These are phyloP conservation scores for Dromaius novaehollandiae DNA, from an alignment of 2,113 vertebrate species.

Conservation along the genomic window DNA sequence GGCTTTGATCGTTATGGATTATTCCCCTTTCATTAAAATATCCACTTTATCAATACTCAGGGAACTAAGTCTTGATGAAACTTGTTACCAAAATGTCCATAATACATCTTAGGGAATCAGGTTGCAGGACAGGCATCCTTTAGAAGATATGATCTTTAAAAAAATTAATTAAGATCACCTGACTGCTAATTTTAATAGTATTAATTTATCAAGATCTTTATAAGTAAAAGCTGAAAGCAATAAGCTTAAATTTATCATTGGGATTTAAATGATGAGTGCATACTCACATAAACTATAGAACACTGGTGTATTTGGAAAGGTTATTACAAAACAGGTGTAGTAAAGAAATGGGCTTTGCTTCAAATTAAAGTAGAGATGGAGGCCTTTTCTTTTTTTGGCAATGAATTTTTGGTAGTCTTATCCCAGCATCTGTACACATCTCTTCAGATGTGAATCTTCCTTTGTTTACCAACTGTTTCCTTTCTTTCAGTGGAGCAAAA, in stretches of 20 bases:
- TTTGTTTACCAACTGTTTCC: background rate
- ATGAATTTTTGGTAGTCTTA: background rate
- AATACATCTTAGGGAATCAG: background rate
- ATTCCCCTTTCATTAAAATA: background rate
- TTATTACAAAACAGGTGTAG: background rate
- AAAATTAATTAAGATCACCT: background rate
- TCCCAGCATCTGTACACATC: background rate
- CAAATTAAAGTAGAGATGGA: background rate
- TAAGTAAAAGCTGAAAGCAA: background rate
- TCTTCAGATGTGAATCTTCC: background rate
- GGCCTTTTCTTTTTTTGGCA: background rate
- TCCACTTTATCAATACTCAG: background rate
- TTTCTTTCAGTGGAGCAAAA: background rate
- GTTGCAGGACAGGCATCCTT: background rate
- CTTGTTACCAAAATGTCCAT: background rate
- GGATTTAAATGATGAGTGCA: background rate
- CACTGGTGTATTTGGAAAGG: background rate
- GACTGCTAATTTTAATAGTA: background rate
- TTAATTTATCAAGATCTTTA: background rate
- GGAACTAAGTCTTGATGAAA: background rate
- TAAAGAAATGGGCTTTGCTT: background rate
- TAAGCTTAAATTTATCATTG: background rate
- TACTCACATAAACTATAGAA: background rate
- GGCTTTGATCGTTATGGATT: background rate
- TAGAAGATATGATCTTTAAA: background rate